These are phyloP conservation scores for Myotis yumanensis DNA, from an alignment of 2,113 vertebrate species.

Conservation along the genomic window DNA sequence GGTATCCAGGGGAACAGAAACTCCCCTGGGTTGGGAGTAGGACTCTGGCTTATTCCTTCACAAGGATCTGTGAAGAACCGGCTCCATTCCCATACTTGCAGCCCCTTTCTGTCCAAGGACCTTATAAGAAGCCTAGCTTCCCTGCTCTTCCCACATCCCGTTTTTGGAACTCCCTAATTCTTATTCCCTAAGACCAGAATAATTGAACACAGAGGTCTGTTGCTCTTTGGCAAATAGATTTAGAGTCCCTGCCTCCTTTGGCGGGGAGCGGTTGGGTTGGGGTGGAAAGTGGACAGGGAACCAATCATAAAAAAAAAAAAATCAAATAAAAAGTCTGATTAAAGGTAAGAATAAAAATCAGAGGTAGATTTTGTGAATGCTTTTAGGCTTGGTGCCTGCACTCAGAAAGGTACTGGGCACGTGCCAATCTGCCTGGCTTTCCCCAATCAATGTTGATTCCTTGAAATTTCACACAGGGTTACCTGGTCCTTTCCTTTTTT, in stretches of 20 bases:
- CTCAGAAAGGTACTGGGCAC: slow-evolving; percentile 43
- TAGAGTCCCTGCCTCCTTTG: slow-evolving; percentile 27
- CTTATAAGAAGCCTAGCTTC: slow-evolving; percentile 28
- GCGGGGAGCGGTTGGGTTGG: neutral
- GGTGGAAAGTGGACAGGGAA: slow-evolving; percentile 42
- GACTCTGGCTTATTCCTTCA: neutral
- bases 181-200: slow-evolving; percentile 22
- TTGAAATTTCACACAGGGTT: slow-evolving; percentile 58
- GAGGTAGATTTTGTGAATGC: slow-evolving; percentile 45
- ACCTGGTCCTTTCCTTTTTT: slow-evolving; percentile 40
- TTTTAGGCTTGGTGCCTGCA: slow-evolving; percentile 53
- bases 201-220: slow-evolving; percentile 49
- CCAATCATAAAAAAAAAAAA: neutral
- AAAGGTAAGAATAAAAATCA: slow-evolving; percentile 65
- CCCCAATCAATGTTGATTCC: slow-evolving; percentile 14
- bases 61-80: slow-evolving; percentile 18
- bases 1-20: slow-evolving; percentile 1
- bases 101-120: slow-evolving; percentile 51
- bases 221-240: slow-evolving; percentile 28
- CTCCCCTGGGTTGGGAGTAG: neutral
- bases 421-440: slow-evolving; percentile 37
- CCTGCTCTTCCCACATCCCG: neutral
- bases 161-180: slow-evolving; percentile 52
- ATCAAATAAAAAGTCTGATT: slow-evolving; percentile 34
- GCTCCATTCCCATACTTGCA: neutral